Percentiles rank a stretch among this genome's conserved stretches.
Conservation (phyloP, 2,888 invertebrate species). For the Neocrepidodera transversa region DNA sequence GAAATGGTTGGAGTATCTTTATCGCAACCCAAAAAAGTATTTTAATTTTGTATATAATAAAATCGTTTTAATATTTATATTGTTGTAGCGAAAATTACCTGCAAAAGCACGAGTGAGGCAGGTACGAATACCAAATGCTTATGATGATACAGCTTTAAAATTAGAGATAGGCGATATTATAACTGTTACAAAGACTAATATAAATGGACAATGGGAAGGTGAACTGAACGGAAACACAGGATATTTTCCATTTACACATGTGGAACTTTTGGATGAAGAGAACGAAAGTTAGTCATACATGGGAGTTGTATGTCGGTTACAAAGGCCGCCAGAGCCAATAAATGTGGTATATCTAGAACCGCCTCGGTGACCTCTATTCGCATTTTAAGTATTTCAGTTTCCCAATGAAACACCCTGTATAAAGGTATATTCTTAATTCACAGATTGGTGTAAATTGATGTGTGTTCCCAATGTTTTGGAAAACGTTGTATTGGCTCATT, state of each 20-base stretch:
- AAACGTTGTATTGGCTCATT: too few species aligned
- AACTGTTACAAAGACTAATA: slow-evolving; percentile 90
- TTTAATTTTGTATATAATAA: too few species aligned
- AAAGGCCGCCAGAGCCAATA: too few species aligned
- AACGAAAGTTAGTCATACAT: slow-evolving; percentile 56
- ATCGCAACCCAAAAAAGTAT: too few species aligned
- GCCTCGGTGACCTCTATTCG: too few species aligned
- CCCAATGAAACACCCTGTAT: too few species aligned
- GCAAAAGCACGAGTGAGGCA: slow-evolving; percentile 92
- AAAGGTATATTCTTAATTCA: too few species aligned
- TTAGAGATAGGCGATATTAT: slow-evolving; percentile 94
- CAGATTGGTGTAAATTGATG: too few species aligned
- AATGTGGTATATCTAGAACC: too few species aligned
- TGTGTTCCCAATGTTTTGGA: too few species aligned
- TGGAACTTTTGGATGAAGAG: slow-evolving; percentile 84
- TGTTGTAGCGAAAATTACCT: slow-evolving; percentile 82
- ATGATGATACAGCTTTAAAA: slow-evolving; percentile 94
- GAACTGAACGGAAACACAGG: slow-evolving; percentile 89
- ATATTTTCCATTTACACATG: slow-evolving; percentile 97
- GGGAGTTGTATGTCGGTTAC: slow-evolving; percentile 32
- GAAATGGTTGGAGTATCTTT: too few species aligned
- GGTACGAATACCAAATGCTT: slow-evolving; percentile 94
- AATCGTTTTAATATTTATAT: slow-evolving; percentile 40
- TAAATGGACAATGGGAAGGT: slow-evolving; percentile 99
- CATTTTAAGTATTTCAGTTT: too few species aligned